phyloP scores from a whole-genome alignment of 2,797 vertebrate species.

The Sebastes variabilis region DNA sequence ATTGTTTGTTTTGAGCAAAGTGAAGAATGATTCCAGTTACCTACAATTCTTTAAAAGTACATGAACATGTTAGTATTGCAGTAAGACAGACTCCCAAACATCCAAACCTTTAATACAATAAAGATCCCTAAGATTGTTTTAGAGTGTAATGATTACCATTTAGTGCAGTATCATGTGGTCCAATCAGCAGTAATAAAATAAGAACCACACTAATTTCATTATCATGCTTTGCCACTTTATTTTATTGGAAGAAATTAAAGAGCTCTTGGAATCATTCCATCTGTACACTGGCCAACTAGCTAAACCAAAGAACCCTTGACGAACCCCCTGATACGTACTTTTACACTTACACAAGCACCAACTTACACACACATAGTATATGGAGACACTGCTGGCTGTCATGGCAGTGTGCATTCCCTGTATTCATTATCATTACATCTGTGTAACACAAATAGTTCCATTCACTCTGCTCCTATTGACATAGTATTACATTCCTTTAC shows the following conservation, averaged over 20 bases:
- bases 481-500: slow-evolving; percentile 46
- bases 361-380: background rate
- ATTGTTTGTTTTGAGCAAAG: too few relatives aligned
- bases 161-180: slow-evolving; percentile 4
- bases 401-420: background rate
- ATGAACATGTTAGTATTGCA: background rate
- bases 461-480: slow-evolving; percentile 33
- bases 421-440: slow-evolving; percentile 29
- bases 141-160: slow-evolving; percentile 1
- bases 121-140: background rate
- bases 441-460: slow-evolving; percentile 27
- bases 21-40: too few relatives aligned
- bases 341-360: background rate
- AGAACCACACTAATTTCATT: slow-evolving; percentile 13
- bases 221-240: slow-evolving; percentile 17
- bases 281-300: background rate
- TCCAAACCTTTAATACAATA: background rate
- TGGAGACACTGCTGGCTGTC: background rate
- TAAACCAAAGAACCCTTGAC: background rate
- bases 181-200: slow-evolving; percentile 6
- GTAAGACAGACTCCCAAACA: background rate
- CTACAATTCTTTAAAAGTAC: background rate
- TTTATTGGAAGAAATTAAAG: slow-evolving; percentile 29
- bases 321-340: background rate
- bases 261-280: slow-evolving; percentile 11